A percentile compares a stretch with the other conserved stretches of the same genome.
Conservation (phyloP, 35 echinoderm and acorn worm genomes). For the Ptychodera flava region DNA sequence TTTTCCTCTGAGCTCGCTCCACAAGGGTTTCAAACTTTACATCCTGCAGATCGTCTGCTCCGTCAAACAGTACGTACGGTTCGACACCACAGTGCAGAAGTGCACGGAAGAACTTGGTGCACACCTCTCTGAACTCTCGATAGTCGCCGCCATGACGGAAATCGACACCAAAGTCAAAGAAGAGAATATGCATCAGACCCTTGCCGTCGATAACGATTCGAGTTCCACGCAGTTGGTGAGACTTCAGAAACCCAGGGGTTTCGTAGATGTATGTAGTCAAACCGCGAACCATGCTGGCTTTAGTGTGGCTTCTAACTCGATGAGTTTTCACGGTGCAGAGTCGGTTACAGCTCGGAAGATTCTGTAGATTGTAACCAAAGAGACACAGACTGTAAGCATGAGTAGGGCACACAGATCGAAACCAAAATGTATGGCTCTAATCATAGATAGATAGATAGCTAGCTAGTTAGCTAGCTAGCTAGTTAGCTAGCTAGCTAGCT, state of each 20-base stretch:
- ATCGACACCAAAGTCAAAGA: background rate
- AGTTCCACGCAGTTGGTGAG: constrained; percentile 42
- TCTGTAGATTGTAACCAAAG: too few species aligned
- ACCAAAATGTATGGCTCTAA: too few species aligned
- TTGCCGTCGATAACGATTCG: constrained; percentile 79
- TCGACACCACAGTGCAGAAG: constrained; percentile 42
- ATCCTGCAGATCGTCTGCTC: constrained; percentile 59
- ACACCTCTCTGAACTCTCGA: constrained; percentile 34
- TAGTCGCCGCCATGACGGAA: constrained; percentile 51
- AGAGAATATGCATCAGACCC: constrained; percentile 47
- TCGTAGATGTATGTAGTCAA: too few species aligned
- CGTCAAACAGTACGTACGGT: constrained; percentile 78
- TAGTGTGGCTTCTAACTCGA: too few species aligned
- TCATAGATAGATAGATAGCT: too few species aligned
- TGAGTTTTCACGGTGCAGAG: too few species aligned
- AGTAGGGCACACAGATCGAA: too few species aligned
- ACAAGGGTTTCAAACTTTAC: constrained; percentile 60
- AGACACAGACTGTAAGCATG: too few species aligned
- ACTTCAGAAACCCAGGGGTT: constrained; percentile 40
- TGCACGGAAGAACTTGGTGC: constrained; percentile 45
- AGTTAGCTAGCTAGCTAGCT: too few species aligned
- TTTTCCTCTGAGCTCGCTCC: constrained; percentile 29
- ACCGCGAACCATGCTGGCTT: too few species aligned
- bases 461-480: too few species aligned
- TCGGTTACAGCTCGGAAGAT: too few species aligned